phyloP scores from a whole-genome alignment of 2,888 invertebrate species.

The Pammene aurita region DNA sequence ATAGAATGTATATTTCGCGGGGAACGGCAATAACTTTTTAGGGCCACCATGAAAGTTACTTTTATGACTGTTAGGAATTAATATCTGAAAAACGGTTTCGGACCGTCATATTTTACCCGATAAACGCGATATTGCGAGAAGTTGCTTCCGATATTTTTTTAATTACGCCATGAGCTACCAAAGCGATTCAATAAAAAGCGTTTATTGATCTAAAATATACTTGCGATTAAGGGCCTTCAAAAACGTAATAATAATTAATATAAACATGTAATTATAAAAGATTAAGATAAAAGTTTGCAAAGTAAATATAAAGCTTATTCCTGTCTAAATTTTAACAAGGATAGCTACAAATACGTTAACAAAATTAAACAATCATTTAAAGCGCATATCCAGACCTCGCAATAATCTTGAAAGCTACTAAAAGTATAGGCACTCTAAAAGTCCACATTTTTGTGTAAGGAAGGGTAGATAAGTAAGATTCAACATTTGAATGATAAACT shows the following conservation, averaged over 20 bases:
- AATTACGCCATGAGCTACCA: constrained; percentile 40
- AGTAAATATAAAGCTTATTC: constrained; percentile 9
- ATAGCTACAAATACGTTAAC: neutral
- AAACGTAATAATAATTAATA: neutral
- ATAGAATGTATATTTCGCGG: constrained; percentile 71
- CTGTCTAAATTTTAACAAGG: constrained; percentile 17
- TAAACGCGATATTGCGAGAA: constrained; percentile 61
- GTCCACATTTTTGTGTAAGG: constrained; percentile 21
- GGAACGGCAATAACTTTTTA: constrained; percentile 75
- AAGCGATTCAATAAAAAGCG: constrained; percentile 14
- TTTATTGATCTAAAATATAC: neutral
- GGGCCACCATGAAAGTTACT: constrained; percentile 74
- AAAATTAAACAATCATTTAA: constrained; percentile 1
- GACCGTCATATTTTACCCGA: constrained; percentile 70
- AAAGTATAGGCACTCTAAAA: constrained; percentile 25
- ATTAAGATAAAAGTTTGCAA: neutral
- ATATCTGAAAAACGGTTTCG: constrained; percentile 77
- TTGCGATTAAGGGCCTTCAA: neutral
- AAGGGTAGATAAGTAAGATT: constrained; percentile 10
- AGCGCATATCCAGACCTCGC: neutral
- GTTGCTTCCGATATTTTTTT: constrained; percentile 57
- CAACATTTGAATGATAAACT: constrained; percentile 11
- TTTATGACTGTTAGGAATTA: constrained; percentile 81
- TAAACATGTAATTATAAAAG: no score
- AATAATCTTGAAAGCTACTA: constrained; percentile 42